phyloP scores from a whole-genome alignment of 2,113 vertebrate species.

The Anthoscopus minutus region DNA sequence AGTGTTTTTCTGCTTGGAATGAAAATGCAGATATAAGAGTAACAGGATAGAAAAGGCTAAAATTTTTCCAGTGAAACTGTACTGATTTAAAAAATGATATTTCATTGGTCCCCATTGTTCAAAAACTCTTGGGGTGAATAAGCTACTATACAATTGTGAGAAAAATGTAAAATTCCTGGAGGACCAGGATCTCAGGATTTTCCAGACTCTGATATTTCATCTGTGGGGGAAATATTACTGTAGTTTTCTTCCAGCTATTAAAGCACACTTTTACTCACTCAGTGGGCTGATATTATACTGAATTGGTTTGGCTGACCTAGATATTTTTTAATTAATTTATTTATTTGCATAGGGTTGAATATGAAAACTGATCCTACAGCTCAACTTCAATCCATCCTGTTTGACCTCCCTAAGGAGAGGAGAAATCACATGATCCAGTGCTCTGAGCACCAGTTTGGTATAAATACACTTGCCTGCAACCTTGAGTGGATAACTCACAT shows the following conservation, averaged over 20 bases:
- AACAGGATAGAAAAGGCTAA: background rate
- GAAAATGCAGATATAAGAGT: background rate
- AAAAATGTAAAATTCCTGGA: background rate
- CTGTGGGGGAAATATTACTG: background rate
- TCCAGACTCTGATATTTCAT: accelerated
- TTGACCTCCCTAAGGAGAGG: background rate
- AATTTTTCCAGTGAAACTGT: background rate
- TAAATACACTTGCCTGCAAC: background rate
- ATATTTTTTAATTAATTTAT: background rate
- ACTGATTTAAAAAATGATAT: background rate
- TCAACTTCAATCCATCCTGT: background rate
- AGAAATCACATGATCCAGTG: background rate
- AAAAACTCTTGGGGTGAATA: accelerated
- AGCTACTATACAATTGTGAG: background rate
- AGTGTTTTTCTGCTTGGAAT: background rate
- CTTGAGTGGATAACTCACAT: background rate
- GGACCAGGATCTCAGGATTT: background rate
- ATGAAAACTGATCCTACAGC: background rate
- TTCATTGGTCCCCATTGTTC: background rate
- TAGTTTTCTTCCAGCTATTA: background rate
- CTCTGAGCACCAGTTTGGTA: background rate
- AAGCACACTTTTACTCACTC: background rate
- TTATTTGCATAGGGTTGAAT: background rate
- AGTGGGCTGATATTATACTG: background rate
- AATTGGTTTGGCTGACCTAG: background rate